Base-by-base conservation (phyloP, 2,888 invertebrate genomes). In the Amphipoea lucens region DNA sequence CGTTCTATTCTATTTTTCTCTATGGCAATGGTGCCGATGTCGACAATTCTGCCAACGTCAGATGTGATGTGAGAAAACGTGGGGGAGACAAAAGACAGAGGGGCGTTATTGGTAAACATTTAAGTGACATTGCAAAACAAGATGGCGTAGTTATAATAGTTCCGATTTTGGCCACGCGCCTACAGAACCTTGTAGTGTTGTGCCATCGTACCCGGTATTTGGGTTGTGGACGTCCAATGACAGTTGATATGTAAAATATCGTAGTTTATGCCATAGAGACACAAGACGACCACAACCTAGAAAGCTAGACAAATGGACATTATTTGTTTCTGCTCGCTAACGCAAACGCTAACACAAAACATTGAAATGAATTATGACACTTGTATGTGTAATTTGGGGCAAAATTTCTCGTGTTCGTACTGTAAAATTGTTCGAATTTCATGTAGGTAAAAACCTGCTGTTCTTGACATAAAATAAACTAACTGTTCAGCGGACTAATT, bases 321-420 rank as follows among this genome's bases (percentile, higher is more conserved):
- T 9, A 82, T 78, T 71, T 65, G 63, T 65, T 51, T 60, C 17
- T 3, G 40, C 2, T 68, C 40, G n/a, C n/a, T n/a, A n/a, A n/a
- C n/a, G n/a, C n/a, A 29, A n/a, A 68, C 11, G 57, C 12, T 51
- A 12, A 40, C 48, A 42, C 60, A 69, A 83, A 82, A 82, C 60
- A 57, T 57, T 36, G 23, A 6, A 63, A 62, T 1, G 14, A 36
- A 40, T 45, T 65, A 45, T 57, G 57, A n/a, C 42, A 23, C 48
- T 42, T n/a, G 11, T n/a, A n/a, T n/a, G n/a, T n/a, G n/a, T 14
- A 78, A 54, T 2, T 54, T 45, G 5, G 1, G 5, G 36, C 45
- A 9, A 45, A 36, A 62, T 80, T 29, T 60, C 7, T 36, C 9
- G 71, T 70, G 45, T 45, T 70, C 60, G 23, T 48, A 2, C 4